Conservation (phyloP, 1,140 invertebrate genomes). For the Pseudomyrmex flavicornis region DNA sequence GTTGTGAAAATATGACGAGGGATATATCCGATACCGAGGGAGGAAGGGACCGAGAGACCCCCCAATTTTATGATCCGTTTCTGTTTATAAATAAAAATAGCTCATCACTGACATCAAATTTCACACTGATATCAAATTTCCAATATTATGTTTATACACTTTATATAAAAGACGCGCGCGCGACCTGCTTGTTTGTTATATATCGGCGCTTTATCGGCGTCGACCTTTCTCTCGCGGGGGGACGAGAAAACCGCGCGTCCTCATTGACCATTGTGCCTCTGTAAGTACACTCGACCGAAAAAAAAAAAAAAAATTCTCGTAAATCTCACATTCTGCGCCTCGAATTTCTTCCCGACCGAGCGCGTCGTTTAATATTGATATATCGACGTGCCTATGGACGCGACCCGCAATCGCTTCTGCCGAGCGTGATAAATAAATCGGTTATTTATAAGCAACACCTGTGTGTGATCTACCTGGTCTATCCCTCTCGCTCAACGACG, state of each 20-base stretch:
- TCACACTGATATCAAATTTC: slow-evolving; percentile 30
- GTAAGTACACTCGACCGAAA: slow-evolving; percentile 28
- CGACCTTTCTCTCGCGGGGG: slow-evolving; percentile 41
- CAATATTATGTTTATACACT: slow-evolving; percentile 12
- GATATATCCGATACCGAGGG: neutral
- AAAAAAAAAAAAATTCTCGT: slow-evolving; percentile 41
- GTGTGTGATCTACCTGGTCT: slow-evolving; percentile 46
- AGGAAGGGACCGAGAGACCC: too few species aligned
- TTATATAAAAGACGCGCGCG: slow-evolving; percentile 25
- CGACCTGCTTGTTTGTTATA: slow-evolving; percentile 30
- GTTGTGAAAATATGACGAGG: slow-evolving; percentile 17
- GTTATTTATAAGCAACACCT: slow-evolving; percentile 65
- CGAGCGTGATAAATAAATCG: slow-evolving; percentile 59
- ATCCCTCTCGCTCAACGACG: neutral
- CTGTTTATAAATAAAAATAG: slow-evolving; percentile 41
- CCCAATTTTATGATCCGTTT: neutral
- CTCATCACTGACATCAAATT: slow-evolving; percentile 16
- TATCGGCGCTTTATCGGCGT: slow-evolving; percentile 21
- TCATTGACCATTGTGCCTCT: neutral
- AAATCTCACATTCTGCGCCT: slow-evolving; percentile 30
- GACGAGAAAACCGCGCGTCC: neutral
- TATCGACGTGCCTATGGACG: slow-evolving; percentile 16
- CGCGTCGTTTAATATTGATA: slow-evolving; percentile 39
- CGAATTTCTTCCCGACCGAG: slow-evolving; percentile 50
- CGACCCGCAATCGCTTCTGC: neutral